Conservation (phyloP, 2,888 invertebrate genomes). For the Papilio elwesi region DNA sequence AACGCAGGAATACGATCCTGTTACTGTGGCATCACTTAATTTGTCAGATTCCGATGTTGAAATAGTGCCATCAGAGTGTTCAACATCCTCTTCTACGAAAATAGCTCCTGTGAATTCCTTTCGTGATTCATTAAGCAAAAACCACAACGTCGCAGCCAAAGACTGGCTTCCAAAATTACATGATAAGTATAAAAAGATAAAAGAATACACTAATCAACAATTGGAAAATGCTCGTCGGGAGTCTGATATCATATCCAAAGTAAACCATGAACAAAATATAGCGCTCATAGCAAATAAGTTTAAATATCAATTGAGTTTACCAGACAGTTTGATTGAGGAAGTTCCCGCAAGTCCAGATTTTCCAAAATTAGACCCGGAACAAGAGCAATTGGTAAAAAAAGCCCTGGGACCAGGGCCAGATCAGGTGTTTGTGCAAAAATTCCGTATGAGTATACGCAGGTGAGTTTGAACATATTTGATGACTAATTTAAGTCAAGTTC, state of each 20-base stretch:
- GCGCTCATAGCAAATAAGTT: constrained; percentile 73
- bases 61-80: constrained; percentile 71
- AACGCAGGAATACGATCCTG: constrained; percentile 71
- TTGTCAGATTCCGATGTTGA: constrained; percentile 79
- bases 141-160: constrained; percentile 72
- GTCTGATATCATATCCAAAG: constrained; percentile 76
- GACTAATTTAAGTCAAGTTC: no score
- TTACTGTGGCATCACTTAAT: constrained; percentile 75
- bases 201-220: constrained; percentile 69
- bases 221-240: constrained; percentile 76
- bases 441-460: constrained; percentile 80
- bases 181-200: constrained; percentile 74
- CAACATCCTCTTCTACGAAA: constrained; percentile 68
- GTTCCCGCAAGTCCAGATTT: constrained; percentile 73
- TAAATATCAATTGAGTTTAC: constrained; percentile 79
- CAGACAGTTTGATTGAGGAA: constrained; percentile 76
- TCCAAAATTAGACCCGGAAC: constrained; percentile 87
- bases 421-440: constrained; percentile 86
- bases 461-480: constrained; percentile 43
- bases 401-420: constrained; percentile 85
- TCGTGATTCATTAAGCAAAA: constrained; percentile 81
- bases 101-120: constrained; percentile 83
- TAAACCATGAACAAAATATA: constrained; percentile 75
- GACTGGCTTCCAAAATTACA: constrained; percentile 83
- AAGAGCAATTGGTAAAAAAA: constrained; percentile 83